Evolutionary conservation across 2,888 invertebrate genomes (phyloP).

Genomic region (Watsonalla cultraria): DNA sequence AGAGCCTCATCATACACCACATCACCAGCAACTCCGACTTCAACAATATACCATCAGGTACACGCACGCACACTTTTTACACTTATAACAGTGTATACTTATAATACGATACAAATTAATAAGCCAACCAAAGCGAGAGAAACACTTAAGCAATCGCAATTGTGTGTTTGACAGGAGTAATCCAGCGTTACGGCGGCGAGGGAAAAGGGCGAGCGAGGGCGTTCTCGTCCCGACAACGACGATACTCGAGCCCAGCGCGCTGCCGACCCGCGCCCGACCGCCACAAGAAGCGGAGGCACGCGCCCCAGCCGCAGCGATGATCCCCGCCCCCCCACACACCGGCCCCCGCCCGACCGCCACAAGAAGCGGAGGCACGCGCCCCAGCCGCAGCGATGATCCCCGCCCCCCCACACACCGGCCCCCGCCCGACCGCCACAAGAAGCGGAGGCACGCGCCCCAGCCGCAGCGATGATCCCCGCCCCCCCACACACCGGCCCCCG

Average conservation of each 20-base stretch:
- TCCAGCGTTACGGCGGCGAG: conserved; percentile 47
- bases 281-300: conserved; percentile 48
- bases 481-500: too few relatives aligned
- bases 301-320: conserved; percentile 49
- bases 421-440: too few relatives aligned
- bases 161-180: conserved; percentile 42
- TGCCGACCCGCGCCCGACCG: conserved; percentile 11
- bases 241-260: conserved; percentile 19
- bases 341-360: background rate
- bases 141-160: too few relatives aligned
- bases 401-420: too few relatives aligned
- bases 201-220: conserved; percentile 25
- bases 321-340: conserved; percentile 3
- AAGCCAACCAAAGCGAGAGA: too few relatives aligned
- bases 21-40: conserved; percentile 73
- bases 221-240: conserved; percentile 45
- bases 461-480: background rate
- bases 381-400: background rate
- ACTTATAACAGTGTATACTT: background rate
- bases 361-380: background rate
- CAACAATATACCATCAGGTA: conserved; percentile 68
- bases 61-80: background rate
- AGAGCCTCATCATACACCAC: conserved; percentile 72
- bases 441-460: background rate
- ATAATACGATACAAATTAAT: too few relatives aligned